Conservation (phyloP, 64 coral and sea anemone genomes). For the Cladopsammia gracilis region DNA sequence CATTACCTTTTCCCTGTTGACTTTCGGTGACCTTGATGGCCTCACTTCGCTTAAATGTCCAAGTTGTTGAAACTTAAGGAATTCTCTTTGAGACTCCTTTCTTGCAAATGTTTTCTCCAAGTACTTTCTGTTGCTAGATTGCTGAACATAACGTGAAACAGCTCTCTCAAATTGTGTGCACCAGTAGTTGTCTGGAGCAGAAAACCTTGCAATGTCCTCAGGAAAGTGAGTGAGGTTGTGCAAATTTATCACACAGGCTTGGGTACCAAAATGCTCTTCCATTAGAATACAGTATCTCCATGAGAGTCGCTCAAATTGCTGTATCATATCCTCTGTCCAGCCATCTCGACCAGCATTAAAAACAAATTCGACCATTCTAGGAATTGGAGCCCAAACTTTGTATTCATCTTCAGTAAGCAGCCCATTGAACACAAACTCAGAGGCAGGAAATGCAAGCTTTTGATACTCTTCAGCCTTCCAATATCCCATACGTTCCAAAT, state of each 20-base stretch:
- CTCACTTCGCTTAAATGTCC: constrained; percentile 45
- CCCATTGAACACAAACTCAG: constrained; percentile 70
- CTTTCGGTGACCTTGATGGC: constrained; percentile 46
- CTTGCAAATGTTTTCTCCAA: constrained; percentile 83
- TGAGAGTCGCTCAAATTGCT: constrained; percentile 43
- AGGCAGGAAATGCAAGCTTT: constrained; percentile 74
- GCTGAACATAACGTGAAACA: constrained; percentile 73
- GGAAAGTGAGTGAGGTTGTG: constrained; percentile 76
- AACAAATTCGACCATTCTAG: constrained; percentile 69
- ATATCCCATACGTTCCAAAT: constrained; percentile 72
- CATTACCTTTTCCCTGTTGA: constrained; percentile 73
- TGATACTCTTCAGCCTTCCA: constrained; percentile 78
- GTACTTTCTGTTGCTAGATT: constrained; percentile 81
- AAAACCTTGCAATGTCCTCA: constrained; percentile 71
- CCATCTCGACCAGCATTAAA: constrained; percentile 80
- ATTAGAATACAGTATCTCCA: constrained; percentile 79
- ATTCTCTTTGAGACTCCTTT: constrained; percentile 82
- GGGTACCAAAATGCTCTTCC: constrained; percentile 74
- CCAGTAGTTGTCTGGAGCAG: constrained; percentile 82
- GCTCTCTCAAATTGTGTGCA: constrained; percentile 84
- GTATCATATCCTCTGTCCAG: constrained; percentile 65
- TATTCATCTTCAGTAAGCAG: constrained; percentile 69
- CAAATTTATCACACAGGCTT: constrained; percentile 55
- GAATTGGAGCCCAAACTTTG: constrained; percentile 76
- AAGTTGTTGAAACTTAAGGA: constrained; percentile 58